Base-by-base conservation (phyloP, 2,888 invertebrate species). In the Tortricodes alternella region DNA sequence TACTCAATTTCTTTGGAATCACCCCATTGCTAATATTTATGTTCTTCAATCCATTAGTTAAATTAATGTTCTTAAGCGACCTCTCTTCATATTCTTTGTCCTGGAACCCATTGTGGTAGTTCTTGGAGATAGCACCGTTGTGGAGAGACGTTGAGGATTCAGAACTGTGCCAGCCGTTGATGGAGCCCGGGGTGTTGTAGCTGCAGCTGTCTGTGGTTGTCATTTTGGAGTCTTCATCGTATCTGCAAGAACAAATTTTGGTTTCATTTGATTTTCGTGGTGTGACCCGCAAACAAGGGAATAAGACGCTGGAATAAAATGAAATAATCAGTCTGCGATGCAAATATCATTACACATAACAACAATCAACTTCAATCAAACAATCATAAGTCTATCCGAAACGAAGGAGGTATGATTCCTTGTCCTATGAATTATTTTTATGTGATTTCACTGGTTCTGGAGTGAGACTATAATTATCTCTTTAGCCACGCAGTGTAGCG, bases 121-220 rank as follows among this genome's bases (percentile, higher is more conserved):
- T 87, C 66, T 90, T 89, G 2, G 89, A 88, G 59, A 88, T 87
- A 43, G 89, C 89, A 4, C 90, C 89, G 51, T 89, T 91, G 62
- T 87, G 87, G 61, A 82, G 84, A 8, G 88, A 85, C 2, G 84
- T 70, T 1, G 82, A 73, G 37, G 79, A 80, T 34, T 90, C 86
- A 5, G 92, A 91, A 52, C 90, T 91, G 66, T 92, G 89, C 93
- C 93, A 93, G 8, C 93, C 93, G 64, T 93, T 93, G 50, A 92
- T 80, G 58, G 91, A 91, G 13, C 90, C 89, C 9, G 92, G 92
- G 1, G 92, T 88, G 66, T 87, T 87, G 74, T 85, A 88, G 56
- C 92, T 92, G 61, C 92, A 91, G 66, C 92, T 92, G 65, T 93
- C 93, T 53, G 92, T 92, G 18, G 91, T 88, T n/a, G 92, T 92